Evolutionary conservation across 2,888 invertebrate species (phyloP).

Genomic region (Baronia brevicornis): DNA sequence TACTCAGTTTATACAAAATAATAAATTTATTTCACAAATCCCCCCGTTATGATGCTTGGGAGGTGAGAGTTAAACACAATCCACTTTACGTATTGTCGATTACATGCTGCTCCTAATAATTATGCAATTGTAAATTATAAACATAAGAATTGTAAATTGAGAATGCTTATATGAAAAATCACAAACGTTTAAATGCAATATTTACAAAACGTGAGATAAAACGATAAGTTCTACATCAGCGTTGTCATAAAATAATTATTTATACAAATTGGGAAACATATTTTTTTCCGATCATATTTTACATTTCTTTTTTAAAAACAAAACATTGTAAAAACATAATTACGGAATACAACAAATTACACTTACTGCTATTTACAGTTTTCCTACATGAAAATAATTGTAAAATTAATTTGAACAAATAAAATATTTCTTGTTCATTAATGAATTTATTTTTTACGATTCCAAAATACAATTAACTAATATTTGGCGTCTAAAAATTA

Average conservation of each 20-base stretch:
- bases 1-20: slow-evolving; percentile 57
- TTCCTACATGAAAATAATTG: too few species aligned
- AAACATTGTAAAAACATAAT: slow-evolving; percentile 39
- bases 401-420: slow-evolving; percentile 16
- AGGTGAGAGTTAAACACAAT: slow-evolving; percentile 54
- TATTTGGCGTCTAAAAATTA: slow-evolving; percentile 63
- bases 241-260: slow-evolving; percentile 24
- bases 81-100: slow-evolving; percentile 51
- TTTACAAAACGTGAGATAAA: slow-evolving; percentile 51
- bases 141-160: slow-evolving; percentile 27
- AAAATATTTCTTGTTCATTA: slow-evolving; percentile 20
- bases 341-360: slow-evolving; percentile 34
- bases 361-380: slow-evolving; percentile 36
- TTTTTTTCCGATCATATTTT: slow-evolving; percentile 31
- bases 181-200: slow-evolving; percentile 70
- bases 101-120: slow-evolving; percentile 57
- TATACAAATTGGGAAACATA: slow-evolving; percentile 39
- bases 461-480: slow-evolving; percentile 51
- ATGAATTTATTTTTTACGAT: slow-evolving; percentile 14
- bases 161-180: slow-evolving; percentile 49
- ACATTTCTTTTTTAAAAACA: slow-evolving; percentile 44
- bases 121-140: slow-evolving; percentile 39
- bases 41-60: slow-evolving; percentile 37
- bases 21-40: slow-evolving; percentile 59
- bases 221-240: slow-evolving; percentile 34